Evolutionary conservation across 2,113 vertebrate species (phyloP), one percentile per base, ranked within the genome.

Genomic region (Nothoprocta perdicaria): DNA sequence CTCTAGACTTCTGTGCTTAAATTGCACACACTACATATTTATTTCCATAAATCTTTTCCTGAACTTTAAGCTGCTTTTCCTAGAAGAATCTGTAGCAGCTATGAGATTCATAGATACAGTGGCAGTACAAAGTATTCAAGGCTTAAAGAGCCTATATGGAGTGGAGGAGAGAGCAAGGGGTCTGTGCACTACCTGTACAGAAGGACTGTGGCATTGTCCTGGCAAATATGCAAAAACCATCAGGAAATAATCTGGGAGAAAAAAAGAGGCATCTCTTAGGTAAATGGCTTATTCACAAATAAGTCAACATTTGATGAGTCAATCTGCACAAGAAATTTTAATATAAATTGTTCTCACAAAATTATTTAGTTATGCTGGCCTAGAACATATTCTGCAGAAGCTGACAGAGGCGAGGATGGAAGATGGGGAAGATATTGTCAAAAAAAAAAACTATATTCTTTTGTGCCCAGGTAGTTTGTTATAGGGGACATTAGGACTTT

Each of bases 401-500:
- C 33, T 10, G 3, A 5, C 3, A 58, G 41, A 41, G 14, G 38
- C 10, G 8, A 75, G 53, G 5, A 4, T 77, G 19, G 2, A 66
- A 40, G 7, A 88, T 53, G 17, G 35, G n/a, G 29, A 22, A 23
- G 55, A n/a, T 14, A 7, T 41, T 71, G 4, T 38, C 52, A 75
- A 10, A 22, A 58, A 74, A 74, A 74, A 1, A 80, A 78, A 53
- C 62, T 4, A 16, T 31, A 62, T 29, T 27, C 6, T 66, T 78
- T 80, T 18, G 31, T 46, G 7, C 3, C 16, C 23, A 41, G 55
- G 8, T 11, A 5, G 5, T 4, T 78, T 6, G 3, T 27, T 60
- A 14, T 55, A 22, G 18, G 12, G 5, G 3, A 50, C 29, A 27
- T 69, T 69, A 24, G 0, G 0, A 50, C 14, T 52, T n/a, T 88